Conservation (phyloP, 1,140 invertebrate species). For the Drosophila gunungcola region DNA sequence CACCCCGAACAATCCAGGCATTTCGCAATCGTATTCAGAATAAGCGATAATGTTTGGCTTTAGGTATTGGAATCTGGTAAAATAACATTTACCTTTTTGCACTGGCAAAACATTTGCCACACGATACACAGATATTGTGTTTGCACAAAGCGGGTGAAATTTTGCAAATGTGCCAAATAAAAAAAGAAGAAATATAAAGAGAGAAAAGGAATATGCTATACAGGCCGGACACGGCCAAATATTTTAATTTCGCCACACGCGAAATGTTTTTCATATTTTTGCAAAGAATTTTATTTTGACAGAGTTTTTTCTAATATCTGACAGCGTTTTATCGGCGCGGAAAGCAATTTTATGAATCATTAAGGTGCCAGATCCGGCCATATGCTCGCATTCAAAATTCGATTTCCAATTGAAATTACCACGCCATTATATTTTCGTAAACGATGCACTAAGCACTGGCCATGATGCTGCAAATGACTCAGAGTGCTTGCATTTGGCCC, state of each 20-base stretch:
- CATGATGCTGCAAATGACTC: slow-evolving; percentile 54
- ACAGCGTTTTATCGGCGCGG: slow-evolving; percentile 27
- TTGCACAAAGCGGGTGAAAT: slow-evolving; percentile 48
- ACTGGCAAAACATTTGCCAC: slow-evolving; percentile 32
- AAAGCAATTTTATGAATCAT: slow-evolving; percentile 72
- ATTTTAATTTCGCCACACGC: slow-evolving; percentile 38
- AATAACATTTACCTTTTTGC: slow-evolving; percentile 40
- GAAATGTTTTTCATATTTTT: slow-evolving; percentile 46
- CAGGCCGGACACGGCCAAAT: slow-evolving; percentile 52
- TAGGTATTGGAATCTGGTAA: slow-evolving; percentile 29
- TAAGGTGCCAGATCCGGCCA: slow-evolving; percentile 41
- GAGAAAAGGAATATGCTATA: slow-evolving; percentile 23
- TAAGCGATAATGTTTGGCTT: slow-evolving; percentile 35
- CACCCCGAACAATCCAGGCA: slow-evolving; percentile 24
- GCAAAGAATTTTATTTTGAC: slow-evolving; percentile 46
- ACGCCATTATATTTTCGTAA: slow-evolving; percentile 34
- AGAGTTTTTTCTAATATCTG: slow-evolving; percentile 34
- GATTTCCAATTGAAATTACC: slow-evolving; percentile 41
- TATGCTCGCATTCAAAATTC: slow-evolving; percentile 39
- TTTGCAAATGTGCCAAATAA: slow-evolving; percentile 66
- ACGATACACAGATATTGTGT: slow-evolving; percentile 24
- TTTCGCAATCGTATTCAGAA: slow-evolving; percentile 1
- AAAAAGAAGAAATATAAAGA: slow-evolving; percentile 6
- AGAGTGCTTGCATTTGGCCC: slow-evolving; percentile 41
- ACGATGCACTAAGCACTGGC: slow-evolving; percentile 39